Evolutionary conservation across 2,113 vertebrate species (phyloP).

Genomic region (Cacatua alba): DNA sequence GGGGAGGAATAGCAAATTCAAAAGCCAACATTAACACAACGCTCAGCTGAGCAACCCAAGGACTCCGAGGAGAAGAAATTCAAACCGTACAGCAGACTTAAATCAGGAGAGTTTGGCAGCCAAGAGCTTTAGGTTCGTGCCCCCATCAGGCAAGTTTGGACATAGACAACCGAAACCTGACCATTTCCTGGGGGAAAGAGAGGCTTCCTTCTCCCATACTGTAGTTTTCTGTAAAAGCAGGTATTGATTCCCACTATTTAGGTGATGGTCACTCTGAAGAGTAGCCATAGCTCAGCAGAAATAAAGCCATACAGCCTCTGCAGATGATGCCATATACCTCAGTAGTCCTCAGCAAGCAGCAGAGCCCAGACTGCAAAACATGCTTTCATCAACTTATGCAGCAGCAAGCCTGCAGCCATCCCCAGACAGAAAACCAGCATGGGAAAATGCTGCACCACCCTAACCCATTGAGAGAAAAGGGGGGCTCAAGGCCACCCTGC

Average conservation of each 20-base stretch:
- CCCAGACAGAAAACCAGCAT: rapidly evolving
- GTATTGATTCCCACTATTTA: not conserved
- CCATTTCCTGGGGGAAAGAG: not conserved
- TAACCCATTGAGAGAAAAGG: not conserved
- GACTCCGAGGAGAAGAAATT: not conserved
- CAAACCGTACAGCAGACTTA: not conserved
- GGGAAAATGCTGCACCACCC: not conserved
- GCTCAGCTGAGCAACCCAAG: not conserved
- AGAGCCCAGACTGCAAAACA: not conserved
- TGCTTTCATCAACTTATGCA: not conserved
- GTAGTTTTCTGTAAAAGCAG: not conserved
- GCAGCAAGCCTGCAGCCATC: not conserved
- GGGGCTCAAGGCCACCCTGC: not conserved
- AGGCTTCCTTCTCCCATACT: not conserved
- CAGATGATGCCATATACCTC: not conserved
- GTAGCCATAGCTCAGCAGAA: not conserved
- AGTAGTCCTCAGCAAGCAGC: not conserved
- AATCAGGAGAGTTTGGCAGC: not conserved
- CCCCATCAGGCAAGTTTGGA: not conserved
- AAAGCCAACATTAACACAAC: not conserved
- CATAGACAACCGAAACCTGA: not conserved
- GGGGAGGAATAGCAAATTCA: not conserved
- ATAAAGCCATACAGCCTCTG: not conserved
- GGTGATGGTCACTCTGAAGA: not conserved
- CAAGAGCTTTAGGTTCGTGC: not conserved